Conservation (phyloP, 2,797 vertebrate species). For the Scomberomorus guttatus region DNA sequence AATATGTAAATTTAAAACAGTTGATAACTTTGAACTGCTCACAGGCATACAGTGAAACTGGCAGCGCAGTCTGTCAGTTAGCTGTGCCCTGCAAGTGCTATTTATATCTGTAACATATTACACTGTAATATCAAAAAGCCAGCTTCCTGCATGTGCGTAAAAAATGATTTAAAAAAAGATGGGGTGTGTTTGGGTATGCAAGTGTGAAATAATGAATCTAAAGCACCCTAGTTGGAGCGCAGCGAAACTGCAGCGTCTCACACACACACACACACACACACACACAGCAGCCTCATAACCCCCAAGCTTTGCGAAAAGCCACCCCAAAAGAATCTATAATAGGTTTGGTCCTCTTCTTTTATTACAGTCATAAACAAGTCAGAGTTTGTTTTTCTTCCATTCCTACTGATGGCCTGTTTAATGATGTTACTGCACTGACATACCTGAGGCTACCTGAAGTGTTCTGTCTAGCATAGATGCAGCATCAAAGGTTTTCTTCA, state of each 20-base stretch:
- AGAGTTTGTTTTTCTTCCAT: constrained; percentile 14
- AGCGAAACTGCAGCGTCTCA: constrained; percentile 32
- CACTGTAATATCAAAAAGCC: constrained; percentile 51
- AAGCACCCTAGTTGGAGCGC: constrained; percentile 27
- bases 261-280: not conserved
- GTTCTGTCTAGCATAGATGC: constrained; percentile 2
- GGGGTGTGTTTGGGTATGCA: constrained; percentile 29
- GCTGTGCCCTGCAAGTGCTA: not conserved
- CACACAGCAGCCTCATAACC: constrained; percentile 29
- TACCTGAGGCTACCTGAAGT: constrained; percentile 35
- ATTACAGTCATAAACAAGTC: constrained; percentile 49
- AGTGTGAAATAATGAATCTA: constrained; percentile 48
- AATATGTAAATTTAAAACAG: constrained; percentile 25
- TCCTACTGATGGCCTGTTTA: constrained; percentile 26
- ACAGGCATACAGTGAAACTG: constrained; percentile 20
- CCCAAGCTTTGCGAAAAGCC: constrained; percentile 34
- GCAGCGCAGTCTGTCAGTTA: constrained; percentile 29
- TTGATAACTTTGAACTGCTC: constrained; percentile 32
- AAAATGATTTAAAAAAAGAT: constrained; percentile 54
- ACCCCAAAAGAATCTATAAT: constrained; percentile 45
- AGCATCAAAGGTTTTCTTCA: constrained; percentile 57
- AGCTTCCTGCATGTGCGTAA: constrained; percentile 24
- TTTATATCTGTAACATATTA: constrained; percentile 51
- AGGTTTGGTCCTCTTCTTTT: constrained; percentile 13
- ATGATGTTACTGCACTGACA: constrained; percentile 30